Conservation (phyloP, 2,888 invertebrate species). For the Harpalus rubripes region DNA sequence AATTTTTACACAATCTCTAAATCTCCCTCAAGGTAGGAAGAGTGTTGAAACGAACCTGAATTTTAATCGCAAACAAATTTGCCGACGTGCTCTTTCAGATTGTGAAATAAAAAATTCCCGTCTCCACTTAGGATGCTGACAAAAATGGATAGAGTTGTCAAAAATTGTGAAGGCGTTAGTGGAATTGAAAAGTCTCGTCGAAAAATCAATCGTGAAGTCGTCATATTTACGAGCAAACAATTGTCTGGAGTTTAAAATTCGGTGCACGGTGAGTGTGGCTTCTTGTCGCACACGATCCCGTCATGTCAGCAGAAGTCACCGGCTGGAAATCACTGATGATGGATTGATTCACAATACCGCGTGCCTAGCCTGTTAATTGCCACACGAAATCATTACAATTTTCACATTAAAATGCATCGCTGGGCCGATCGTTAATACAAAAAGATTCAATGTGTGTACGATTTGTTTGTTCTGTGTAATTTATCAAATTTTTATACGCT, state of each 20-base stretch:
- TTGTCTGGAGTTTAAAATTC: slow-evolving; percentile 1
- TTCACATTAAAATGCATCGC: slow-evolving; percentile 39
- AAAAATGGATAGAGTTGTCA: slow-evolving; percentile 6
- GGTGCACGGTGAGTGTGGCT: background rate
- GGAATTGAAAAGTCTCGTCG: background rate
- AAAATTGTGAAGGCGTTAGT: slow-evolving; percentile 5
- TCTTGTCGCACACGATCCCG: background rate
- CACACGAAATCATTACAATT: slow-evolving; percentile 23
- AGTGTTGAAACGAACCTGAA: too few relatives aligned
- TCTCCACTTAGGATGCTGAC: background rate
- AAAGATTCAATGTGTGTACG: slow-evolving; percentile 27
- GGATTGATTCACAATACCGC: background rate
- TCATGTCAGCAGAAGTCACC: background rate
- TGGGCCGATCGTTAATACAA: slow-evolving; percentile 13
- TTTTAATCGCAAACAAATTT: background rate
- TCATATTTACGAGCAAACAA: slow-evolving; percentile 6
- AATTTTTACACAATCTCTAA: too few relatives aligned
- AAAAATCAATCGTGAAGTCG: slow-evolving; percentile 5
- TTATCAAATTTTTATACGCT: background rate
- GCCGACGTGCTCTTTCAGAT: background rate
- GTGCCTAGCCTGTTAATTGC: slow-evolving; percentile 21
- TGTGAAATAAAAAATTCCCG: background rate
- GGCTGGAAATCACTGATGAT: background rate
- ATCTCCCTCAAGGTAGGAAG: too few relatives aligned
- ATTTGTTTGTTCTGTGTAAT: slow-evolving; percentile 9